Evolutionary conservation across 2,888 invertebrate species (phyloP), one percentile per base, ranked within the genome.

Genomic region (Orthosia cruda): DNA sequence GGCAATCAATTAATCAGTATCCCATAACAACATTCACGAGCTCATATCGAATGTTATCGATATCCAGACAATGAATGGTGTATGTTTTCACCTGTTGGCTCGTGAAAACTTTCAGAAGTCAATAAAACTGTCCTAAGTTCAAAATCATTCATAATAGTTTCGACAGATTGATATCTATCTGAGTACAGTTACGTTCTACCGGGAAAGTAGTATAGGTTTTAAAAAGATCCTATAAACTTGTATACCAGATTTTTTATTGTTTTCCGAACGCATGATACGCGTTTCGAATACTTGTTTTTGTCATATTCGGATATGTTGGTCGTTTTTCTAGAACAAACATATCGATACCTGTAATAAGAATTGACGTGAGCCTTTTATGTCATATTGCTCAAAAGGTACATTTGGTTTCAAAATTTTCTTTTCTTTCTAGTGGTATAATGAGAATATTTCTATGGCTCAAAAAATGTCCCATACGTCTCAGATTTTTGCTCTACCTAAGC

Each of bases 1-100:
- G 20, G 40, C 26, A 62, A 62, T 69, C 49, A 52, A 23, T 20
- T 32, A 59, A 67, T 68, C 47, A 55, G 11, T 68, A 64, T 23
- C 1, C 13, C 23, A 49, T 78, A 32, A 26, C 40, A 32, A 26
- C 47, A 26, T 40, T 47, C 13, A 40, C 40, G 20, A 40, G 23
- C 26, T 32, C n/a, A n/a, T 47, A 15, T 69, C 20, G 47, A 54
- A 59, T 66, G 3, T 50, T 40, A 57, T 64, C 23, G 26, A 62
- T 61, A 52, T 23, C 40, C 61, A 65, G 61, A 63, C 54, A 68
- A 52, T 32, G n/a, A 68, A 52, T 32, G 15, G 20, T 13, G 32
- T 16, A 62, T 12, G 61, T 69, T 23, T 62, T 4, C 57, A 77
- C 76, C 62, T 73, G 81, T 84, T 80, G 77, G 58, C 40, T 71